A percentile compares a stretch with the other conserved stretches of the same genome.
Evolutionary conservation across 2,797 vertebrate species (phyloP).

Genomic region (Helarctos malayanus): DNA sequence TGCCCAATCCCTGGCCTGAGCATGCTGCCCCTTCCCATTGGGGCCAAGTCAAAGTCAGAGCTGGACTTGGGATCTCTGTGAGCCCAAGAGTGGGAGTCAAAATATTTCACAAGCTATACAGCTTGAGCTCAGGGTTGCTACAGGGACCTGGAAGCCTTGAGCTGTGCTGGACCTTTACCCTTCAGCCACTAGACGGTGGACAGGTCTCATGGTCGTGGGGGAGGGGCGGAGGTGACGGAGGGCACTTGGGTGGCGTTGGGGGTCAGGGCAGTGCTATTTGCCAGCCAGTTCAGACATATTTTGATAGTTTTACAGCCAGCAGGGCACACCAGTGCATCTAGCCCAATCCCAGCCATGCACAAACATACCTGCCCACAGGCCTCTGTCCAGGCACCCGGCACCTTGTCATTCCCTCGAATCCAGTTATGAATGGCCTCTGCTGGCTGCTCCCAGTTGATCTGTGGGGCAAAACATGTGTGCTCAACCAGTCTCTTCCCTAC

Average conservation of each 20-base stretch:
- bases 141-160: neutral
- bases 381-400: conserved; percentile 95
- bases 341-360: fast-evolving
- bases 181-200: neutral
- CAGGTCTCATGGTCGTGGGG: neutral
- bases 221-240: neutral
- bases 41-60: neutral
- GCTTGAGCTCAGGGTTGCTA: neutral
- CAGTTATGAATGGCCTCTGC: conserved; percentile 95
- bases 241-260: neutral
- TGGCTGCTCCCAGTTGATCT: conserved; percentile 95
- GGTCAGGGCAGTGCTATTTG: neutral
- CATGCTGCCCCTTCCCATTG: neutral
- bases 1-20: neutral
- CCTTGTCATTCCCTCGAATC: conserved; percentile 96
- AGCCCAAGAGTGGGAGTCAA: neutral
- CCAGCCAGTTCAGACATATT: neutral
- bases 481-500: neutral
- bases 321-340: neutral
- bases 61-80: neutral
- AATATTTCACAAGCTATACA: neutral
- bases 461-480: neutral
- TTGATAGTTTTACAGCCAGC: neutral
- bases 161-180: neutral
- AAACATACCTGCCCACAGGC: conserved; percentile 92